Conservation (phyloP, 1,140 invertebrate species). For the Apis laboriosa region DNA sequence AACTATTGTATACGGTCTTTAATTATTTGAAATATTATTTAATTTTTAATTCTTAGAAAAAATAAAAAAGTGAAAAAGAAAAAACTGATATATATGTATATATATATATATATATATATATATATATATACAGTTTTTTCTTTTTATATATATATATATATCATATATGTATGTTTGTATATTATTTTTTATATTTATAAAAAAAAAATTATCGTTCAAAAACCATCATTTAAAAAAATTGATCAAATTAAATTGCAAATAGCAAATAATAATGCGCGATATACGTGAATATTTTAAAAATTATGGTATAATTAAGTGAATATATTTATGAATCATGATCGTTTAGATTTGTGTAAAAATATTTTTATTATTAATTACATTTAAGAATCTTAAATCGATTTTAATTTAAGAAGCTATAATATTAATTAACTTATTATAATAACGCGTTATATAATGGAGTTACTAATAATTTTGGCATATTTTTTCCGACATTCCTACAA, state of each 20-base stretch:
- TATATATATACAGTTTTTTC: neutral
- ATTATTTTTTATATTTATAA: neutral
- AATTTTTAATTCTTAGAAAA: neutral
- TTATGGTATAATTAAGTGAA: too few relatives aligned
- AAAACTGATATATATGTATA: neutral
- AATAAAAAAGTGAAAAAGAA: neutral
- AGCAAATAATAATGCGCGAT: neutral
- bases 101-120: neutral
- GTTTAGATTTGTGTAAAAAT: neutral
- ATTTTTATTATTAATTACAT: neutral
- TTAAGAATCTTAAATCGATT: neutral
- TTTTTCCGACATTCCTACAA: neutral
- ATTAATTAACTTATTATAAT: neutral
- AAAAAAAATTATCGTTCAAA: neutral
- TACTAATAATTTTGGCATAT: neutral
- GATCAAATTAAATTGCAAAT: neutral
- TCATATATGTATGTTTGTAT: neutral
- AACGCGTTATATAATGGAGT: neutral
- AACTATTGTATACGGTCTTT: neutral
- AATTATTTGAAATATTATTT: neutral
- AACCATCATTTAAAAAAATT: neutral
- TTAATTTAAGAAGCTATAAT: too few relatives aligned
- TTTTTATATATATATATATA: neutral
- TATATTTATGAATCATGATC: neutral
- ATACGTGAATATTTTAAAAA: neutral